Conservation (phyloP, 2,888 invertebrate genomes). For the Ophion ellenae region DNA sequence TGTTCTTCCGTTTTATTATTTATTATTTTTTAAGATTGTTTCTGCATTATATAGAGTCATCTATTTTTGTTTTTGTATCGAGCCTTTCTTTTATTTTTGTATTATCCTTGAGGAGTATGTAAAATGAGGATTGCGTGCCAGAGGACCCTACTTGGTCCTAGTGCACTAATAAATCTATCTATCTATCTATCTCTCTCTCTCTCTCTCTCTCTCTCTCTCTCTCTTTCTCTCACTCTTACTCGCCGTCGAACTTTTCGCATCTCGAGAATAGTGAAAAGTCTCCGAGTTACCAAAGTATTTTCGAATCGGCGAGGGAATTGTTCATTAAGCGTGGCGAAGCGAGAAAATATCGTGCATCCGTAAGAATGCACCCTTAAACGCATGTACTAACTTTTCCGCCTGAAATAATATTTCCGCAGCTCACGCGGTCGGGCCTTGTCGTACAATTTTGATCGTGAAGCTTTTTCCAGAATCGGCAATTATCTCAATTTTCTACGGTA, state of each 20-base stretch:
- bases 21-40: too few relatives aligned
- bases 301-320: background rate
- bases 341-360: slow-evolving; percentile 2
- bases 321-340: background rate
- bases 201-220: background rate
- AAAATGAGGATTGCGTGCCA: too few relatives aligned
- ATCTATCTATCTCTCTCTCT: slow-evolving; percentile 48
- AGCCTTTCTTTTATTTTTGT: too few relatives aligned
- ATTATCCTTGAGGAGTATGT: too few relatives aligned
- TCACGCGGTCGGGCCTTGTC: background rate
- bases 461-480: background rate
- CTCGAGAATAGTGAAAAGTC: slow-evolving; percentile 4
- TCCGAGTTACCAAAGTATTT: slow-evolving; percentile 15
- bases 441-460: background rate
- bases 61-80: too few relatives aligned
- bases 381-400: slow-evolving; percentile 27
- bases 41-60: too few relatives aligned
- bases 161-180: too few relatives aligned
- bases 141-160: too few relatives aligned
- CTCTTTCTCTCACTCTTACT: slow-evolving; percentile 5
- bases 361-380: background rate
- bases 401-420: slow-evolving; percentile 50
- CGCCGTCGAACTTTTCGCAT: background rate
- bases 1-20: too few relatives aligned
- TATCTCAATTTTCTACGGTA: background rate